Conservation (phyloP, 2,113 vertebrate genomes). For the Protobothrops flavoviridis region DNA sequence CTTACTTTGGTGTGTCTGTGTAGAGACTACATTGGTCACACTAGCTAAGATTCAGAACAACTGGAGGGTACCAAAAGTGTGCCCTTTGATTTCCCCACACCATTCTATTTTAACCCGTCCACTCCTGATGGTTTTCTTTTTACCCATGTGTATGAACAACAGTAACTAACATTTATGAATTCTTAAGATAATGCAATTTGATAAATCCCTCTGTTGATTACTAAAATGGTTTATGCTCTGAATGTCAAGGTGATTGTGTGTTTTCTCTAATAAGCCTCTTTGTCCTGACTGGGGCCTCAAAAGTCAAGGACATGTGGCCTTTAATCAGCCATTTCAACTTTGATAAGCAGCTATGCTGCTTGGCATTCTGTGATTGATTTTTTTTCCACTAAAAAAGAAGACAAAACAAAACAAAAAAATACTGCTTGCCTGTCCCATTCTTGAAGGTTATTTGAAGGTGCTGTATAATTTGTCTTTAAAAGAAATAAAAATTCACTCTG, state of each 20-base stretch:
- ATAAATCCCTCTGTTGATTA: background rate
- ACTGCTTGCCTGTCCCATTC: background rate
- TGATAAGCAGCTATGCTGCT: background rate
- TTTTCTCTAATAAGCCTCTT: background rate
- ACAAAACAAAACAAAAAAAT: background rate
- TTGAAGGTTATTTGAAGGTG: background rate
- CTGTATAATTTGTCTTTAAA: background rate
- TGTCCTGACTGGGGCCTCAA: background rate
- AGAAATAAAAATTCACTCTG: background rate
- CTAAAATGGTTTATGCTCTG: background rate
- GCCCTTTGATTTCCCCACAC: background rate
- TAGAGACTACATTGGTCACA: background rate
- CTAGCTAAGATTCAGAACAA: background rate
- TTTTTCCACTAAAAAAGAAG: background rate
- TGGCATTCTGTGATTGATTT: background rate
- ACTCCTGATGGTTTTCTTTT: background rate
- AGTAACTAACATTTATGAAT: background rate
- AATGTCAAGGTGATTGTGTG: background rate
- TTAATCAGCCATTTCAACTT: background rate
- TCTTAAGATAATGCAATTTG: background rate
- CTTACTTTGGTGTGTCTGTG: rapidly evolving
- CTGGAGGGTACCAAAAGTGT: background rate
- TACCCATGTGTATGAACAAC: background rate
- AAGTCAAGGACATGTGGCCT: background rate
- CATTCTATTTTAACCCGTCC: rapidly evolving